Conservation (phyloP, 2,113 vertebrate species). For the Antechinus flavipes region DNA sequence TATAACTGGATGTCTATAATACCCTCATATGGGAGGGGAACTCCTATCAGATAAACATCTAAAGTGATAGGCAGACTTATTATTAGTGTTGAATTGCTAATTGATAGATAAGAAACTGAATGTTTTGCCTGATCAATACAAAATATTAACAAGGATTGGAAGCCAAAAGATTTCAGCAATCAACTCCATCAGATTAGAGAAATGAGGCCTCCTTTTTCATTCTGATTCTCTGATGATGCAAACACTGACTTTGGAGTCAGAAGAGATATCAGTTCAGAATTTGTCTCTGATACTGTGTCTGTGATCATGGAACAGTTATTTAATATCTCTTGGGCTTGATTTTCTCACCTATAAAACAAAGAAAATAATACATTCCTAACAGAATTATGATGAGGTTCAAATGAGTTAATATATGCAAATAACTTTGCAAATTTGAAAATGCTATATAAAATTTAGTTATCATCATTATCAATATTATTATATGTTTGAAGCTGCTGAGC, state of each 20-base stretch:
- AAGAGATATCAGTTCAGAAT: no score
- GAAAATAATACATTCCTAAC: background rate
- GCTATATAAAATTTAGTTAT: no score
- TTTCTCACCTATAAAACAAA: background rate
- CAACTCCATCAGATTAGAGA: no score
- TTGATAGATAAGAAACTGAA: background rate
- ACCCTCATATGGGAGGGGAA: background rate
- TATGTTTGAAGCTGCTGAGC: no score
- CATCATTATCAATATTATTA: background rate
- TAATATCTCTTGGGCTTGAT: background rate
- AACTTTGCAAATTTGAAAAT: background rate
- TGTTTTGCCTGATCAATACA: background rate
- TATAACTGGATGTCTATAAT: background rate
- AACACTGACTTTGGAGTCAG: no score
- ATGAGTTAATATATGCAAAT: background rate
- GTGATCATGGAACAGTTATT: background rate
- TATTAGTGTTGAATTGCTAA: background rate
- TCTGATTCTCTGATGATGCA: no score
- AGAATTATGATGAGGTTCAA: background rate
- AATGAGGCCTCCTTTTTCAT: no score
- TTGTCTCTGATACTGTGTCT: background rate
- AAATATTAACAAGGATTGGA: background rate
- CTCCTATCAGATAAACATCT: background rate
- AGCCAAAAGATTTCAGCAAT: no score
- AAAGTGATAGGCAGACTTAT: background rate